A percentile compares a stretch with the other conserved stretches of the same genome.
Evolutionary conservation across 1,140 invertebrate species (phyloP).

Genomic region (Atta colombica): DNA sequence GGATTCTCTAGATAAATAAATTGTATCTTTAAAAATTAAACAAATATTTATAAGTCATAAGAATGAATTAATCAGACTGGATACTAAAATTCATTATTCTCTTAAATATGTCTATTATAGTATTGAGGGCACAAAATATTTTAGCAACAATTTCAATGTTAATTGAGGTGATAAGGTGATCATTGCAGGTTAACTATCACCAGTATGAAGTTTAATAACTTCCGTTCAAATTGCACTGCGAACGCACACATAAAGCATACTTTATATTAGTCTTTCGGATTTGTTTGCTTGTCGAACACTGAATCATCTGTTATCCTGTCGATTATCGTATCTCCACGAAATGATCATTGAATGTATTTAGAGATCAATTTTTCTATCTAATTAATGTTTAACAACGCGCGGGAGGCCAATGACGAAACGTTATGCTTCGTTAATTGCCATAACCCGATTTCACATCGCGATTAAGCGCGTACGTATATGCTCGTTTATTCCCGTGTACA

Average conservation of each 20-base stretch:
- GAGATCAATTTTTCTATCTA: slow-evolving; percentile 19
- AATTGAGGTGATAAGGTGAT: neutral
- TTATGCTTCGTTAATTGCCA: slow-evolving; percentile 72
- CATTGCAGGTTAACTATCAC: slow-evolving; percentile 8
- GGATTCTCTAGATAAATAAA: neutral
- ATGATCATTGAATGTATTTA: neutral
- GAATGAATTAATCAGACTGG: too few species aligned
- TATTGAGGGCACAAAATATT: neutral
- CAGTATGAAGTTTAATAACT: slow-evolving; percentile 19
- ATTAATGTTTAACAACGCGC: slow-evolving; percentile 48
- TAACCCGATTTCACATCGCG: slow-evolving; percentile 73
- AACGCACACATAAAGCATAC: slow-evolving; percentile 3
- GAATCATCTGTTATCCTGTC: neutral
- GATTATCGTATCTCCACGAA: slow-evolving; percentile 6
- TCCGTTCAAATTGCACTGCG: neutral
- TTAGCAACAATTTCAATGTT: neutral
- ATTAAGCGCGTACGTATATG: slow-evolving; percentile 66
- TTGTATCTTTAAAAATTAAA: neutral
- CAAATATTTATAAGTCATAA: too few species aligned
- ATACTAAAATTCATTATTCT: too few species aligned
- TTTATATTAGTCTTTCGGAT: neutral
- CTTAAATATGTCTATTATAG: neutral
- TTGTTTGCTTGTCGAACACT: neutral
- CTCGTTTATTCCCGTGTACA: slow-evolving; percentile 63
- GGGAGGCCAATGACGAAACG: slow-evolving; percentile 40